A percentile compares a stretch with the other conserved stretches of the same genome.
These are phyloP conservation scores for Heterodera carotae DNA, from an alignment of 1,140 invertebrate species.

Conservation along the genomic window DNA sequence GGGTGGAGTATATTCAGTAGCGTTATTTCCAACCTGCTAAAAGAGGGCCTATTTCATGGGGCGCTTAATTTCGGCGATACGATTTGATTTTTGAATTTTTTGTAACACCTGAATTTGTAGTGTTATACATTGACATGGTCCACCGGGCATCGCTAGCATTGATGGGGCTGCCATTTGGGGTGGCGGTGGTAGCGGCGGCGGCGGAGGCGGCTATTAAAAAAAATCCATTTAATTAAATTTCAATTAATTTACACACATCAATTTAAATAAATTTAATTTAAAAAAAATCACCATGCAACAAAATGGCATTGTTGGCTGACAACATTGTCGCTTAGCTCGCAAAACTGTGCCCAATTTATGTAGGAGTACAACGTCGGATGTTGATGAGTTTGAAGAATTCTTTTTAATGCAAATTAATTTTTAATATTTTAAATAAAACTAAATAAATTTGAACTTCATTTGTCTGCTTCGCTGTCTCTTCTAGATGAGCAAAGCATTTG, in stretches of 20 bases:
- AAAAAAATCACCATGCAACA: background rate
- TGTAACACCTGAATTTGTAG: conserved; percentile 8
- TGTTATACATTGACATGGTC: background rate
- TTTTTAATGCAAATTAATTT: too few relatives aligned
- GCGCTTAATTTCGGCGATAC: too few relatives aligned
- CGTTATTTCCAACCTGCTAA: too few relatives aligned
- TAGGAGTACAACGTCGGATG: too few relatives aligned
- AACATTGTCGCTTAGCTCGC: conserved; percentile 10
- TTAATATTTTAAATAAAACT: too few relatives aligned
- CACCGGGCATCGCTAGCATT: background rate
- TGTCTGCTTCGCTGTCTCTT: too few relatives aligned
- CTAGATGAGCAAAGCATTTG: background rate
- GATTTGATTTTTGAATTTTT: background rate
- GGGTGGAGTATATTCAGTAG: too few relatives aligned
- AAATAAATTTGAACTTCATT: too few relatives aligned
- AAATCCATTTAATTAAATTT: background rate
- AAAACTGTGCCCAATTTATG: background rate
- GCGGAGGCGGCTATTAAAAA: background rate
- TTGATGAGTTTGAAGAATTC: too few relatives aligned
- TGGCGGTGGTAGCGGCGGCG: background rate
- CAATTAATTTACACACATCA: background rate
- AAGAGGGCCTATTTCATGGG: background rate
- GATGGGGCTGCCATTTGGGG: background rate
- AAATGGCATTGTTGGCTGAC: background rate
- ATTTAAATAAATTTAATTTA: background rate